Conservation (phyloP, 2,797 vertebrate species). For the Sebastes iracundus region DNA sequence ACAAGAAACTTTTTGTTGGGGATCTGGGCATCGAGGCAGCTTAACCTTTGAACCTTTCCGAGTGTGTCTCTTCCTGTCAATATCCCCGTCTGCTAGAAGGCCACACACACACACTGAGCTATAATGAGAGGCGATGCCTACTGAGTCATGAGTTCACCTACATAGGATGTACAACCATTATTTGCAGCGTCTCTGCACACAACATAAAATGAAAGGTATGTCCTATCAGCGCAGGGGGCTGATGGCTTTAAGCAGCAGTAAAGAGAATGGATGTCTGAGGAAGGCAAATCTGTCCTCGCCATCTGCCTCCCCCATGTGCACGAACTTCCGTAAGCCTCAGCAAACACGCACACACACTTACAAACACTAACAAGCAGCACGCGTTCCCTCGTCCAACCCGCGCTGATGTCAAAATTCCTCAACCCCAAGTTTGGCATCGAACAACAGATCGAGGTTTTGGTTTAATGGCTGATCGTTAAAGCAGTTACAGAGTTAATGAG, state of each 20-base stretch:
- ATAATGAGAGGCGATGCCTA: neutral
- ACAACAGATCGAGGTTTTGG: slow-evolving; percentile 5
- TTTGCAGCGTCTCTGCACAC: slow-evolving; percentile 5
- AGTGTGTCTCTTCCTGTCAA: slow-evolving; percentile 39
- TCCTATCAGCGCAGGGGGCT: slow-evolving; percentile 26
- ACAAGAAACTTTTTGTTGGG: slow-evolving; percentile 71
- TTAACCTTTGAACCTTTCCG: slow-evolving; percentile 74
- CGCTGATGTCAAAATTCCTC: slow-evolving; percentile 10
- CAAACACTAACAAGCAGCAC: slow-evolving; percentile 30
- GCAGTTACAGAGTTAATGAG: slow-evolving; percentile 46
- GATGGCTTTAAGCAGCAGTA: slow-evolving; percentile 46
- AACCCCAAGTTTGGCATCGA: neutral
- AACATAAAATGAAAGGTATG: slow-evolving; percentile 14
- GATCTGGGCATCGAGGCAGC: slow-evolving; percentile 70
- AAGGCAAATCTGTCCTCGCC: slow-evolving; percentile 74
- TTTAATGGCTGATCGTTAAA: slow-evolving; percentile 30
- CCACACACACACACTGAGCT: slow-evolving; percentile 3
- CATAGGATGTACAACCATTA: slow-evolving; percentile 1
- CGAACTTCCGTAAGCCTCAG: slow-evolving; percentile 60
- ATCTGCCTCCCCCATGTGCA: slow-evolving; percentile 73
- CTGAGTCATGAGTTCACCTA: neutral
- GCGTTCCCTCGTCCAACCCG: neutral
- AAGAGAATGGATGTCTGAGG: slow-evolving; percentile 57
- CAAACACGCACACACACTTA: slow-evolving; percentile 49
- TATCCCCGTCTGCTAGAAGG: neutral